Base-by-base conservation (phyloP, 1,140 invertebrate genomes). In the Hesperophylax magnus region DNA sequence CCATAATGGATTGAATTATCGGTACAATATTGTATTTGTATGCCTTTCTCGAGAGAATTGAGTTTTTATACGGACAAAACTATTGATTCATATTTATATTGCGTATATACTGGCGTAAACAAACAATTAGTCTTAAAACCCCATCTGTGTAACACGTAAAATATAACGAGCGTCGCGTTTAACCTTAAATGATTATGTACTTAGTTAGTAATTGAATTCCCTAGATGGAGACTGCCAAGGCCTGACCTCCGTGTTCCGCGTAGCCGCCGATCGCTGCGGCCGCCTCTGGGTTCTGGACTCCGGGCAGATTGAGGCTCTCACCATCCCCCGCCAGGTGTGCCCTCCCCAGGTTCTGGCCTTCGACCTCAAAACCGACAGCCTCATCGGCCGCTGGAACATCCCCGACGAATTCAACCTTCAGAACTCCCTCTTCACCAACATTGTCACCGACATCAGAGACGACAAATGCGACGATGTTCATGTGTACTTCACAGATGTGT, bases 231-330 rank as follows among this genome's bases (percentile, higher is more conserved):
- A 91, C 77, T 96, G 95, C 85, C 89, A 91, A 0, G 92, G 93
- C 24, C 85, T 96, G 5, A 95, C 93, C 0, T 96, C 95, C 0
- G 94, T 96, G 0, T 96, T 96, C 84, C 90, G 95, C n/a, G 90
- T 95, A 63, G 92, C 92, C 80, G 91, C 93, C 0, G 95, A 96
- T 85, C 87, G 90, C 1, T 96, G 95, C 84, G 89, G 91, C 53
- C 89, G 94, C 54, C 86, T 96, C 0, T 96, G 95, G 95, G 92
- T 95, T 0, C 86, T 96, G 34, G 95, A 96, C 86, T 95, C 95
- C 0, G 95, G 95, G 0, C 93, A 93, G 85, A 91, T 94, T 5
- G 93, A 96, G 83, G 90, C 94, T 0, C 92, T 93, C 1, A 91
- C 91, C n/a, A 91, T 89, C n/a, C 89, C 94, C 0, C 91, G 91